Evolutionary conservation across 2,888 invertebrate genomes (phyloP), one percentile per base, ranked within the genome.

Genomic region (Caenorhabditis parvicauda): DNA sequence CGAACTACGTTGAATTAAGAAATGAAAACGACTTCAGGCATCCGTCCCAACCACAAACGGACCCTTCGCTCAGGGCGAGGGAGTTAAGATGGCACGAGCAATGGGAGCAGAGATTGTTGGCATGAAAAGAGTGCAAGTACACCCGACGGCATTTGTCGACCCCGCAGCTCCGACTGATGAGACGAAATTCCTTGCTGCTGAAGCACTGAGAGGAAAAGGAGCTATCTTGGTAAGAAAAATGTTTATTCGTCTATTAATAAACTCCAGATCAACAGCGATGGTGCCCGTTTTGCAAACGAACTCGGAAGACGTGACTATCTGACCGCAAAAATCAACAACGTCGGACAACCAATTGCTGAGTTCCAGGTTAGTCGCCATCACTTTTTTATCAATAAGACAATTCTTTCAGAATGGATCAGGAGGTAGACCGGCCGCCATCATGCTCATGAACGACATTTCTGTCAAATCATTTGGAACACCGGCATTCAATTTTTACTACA

Each of bases 151-250:
- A 1, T 81, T 81, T 54, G 67, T 81, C 19, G 81, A 81, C 47
- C 79, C 81, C 4, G 76, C 76, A 24, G 64, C 70, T 3, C 81
- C 81, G 9, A 45, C 39, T 1, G 78, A 67, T 2, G 45, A 38
- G 17, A 81, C 81, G 3, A 81, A 81, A 52, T 81, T 81, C 59
- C 59, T 81, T 37, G 81, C 81, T 0, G 81, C 81, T 12, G 81
- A 81, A 46, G 81, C 81, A 21, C 62, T 81, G 19, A 59, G 81
- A 12, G 81, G 81, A 49, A 78, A 77, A 50, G 81, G 80, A 27
- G 77, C 77, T 5, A 46, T 80, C 22, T 54, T 76, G 64, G 76
- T 76, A 24, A 44, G 58, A 42, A 2, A 19, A n/a, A 24, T 35
- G 14, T 17, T 46, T 25, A 5, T 28, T 28, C 17, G 12, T 7